Evolutionary conservation across 2,113 vertebrate species (phyloP).

Genomic region (Globicephala melas): DNA sequence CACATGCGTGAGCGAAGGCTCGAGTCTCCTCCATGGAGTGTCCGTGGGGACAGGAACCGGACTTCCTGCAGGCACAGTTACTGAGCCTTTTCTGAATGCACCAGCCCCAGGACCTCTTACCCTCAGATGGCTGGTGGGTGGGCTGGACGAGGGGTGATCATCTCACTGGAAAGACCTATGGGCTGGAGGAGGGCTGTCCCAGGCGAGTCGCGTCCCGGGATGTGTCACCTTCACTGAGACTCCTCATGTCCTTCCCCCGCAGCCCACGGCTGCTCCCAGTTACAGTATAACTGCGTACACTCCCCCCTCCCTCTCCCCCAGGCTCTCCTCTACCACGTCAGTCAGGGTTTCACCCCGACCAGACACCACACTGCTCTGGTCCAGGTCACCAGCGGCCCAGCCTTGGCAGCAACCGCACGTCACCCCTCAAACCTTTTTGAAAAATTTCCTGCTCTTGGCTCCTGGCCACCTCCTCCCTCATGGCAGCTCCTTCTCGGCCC

Average conservation of each 20-base stretch:
- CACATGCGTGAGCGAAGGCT: neutral
- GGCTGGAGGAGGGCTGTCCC: neutral
- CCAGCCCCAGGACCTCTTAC: fast-evolving
- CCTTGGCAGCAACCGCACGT: neutral
- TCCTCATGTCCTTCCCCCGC: fast-evolving
- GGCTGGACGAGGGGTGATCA: neutral
- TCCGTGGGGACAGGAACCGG: fast-evolving
- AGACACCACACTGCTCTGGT: neutral
- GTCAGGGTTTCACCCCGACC: fast-evolving
- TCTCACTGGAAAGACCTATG: fast-evolving
- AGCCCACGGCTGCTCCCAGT: neutral
- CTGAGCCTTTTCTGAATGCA: neutral
- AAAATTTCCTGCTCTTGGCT: neutral
- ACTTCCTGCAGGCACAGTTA: neutral
- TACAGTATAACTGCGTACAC: fast-evolving
- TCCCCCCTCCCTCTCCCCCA: fast-evolving
- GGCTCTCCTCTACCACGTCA: neutral
- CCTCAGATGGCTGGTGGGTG: neutral
- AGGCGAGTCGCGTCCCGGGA: fast-evolving
- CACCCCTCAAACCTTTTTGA: neutral
- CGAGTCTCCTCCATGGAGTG: neutral
- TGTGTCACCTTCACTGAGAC: fast-evolving
- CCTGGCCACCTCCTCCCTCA: neutral
- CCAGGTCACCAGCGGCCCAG: neutral
- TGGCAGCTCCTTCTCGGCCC: neutral